Evolutionary conservation across 2,113 vertebrate species (phyloP), one percentile per base, ranked within the genome.

Genomic region (Plectropomus leopardus): DNA sequence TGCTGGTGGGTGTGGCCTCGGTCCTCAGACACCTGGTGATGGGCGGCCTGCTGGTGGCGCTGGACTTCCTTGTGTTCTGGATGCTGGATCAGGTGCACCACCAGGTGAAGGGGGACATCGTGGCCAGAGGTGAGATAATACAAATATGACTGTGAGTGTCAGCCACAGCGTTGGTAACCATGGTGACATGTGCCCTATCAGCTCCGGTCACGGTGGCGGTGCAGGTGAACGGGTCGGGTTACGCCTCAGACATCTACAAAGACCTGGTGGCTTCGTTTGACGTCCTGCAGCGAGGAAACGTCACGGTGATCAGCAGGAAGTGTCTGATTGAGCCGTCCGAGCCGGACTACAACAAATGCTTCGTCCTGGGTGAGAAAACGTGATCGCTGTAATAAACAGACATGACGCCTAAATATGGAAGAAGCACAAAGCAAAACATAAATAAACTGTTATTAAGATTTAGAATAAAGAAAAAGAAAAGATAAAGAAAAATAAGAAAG

Each of bases 31-130:
- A 96, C 2, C 7, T 95, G 17, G 26, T 95, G 14, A 40, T 96
- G 0, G 93, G 94, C 1, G 0, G 93, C 14, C 19, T 96, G 70
- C 72, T 98, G 24, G 80, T 98, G 66, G 85, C 90, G 7, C 85
- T 96, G 1, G 97, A 99, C 89, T 96, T 96, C 13, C 64, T 96
- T 9, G 88, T 98, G 61, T 99, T 96, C 94, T 99, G 97, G 97
- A 77, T 97, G 0, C 94, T 99, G 0, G 97, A 97, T 66, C 88
- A 97, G 80, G 88, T 97, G 66, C 94, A 93, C 32, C 89, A 96
- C 50, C 95, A 95, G 26, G 89, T 97, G 59, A 94, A 86, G 0
- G 94, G 81, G 0, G 97, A 98, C 69, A 84, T 98, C 0, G 17
- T 96, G 0, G 94, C 94, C 32, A 86, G 91, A 85, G 95, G 96